phyloP scores from a whole-genome alignment of 2,797 vertebrate species.

The Phylloscopus collybita region DNA sequence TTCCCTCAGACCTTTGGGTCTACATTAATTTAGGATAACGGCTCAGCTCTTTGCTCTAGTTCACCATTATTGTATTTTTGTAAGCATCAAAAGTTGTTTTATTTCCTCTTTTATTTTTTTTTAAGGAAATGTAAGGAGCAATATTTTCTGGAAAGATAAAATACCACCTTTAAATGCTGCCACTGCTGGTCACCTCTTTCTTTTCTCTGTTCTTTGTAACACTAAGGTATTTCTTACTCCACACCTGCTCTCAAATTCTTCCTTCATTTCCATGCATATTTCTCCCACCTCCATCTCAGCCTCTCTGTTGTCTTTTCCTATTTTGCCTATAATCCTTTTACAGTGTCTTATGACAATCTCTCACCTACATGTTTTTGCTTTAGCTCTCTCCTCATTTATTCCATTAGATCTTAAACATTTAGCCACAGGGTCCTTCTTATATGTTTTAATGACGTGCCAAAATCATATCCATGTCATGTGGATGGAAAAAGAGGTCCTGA shows the following conservation, averaged over 20 bases:
- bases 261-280: not conserved
- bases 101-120: not conserved
- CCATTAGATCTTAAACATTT: not conserved
- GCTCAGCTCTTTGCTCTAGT: not conserved
- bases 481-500: not conserved
- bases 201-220: not conserved
- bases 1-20: not conserved
- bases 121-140: not conserved
- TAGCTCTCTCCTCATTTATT: not conserved
- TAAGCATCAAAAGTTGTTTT: not conserved
- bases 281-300: not conserved
- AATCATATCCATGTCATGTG: not conserved
- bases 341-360: not conserved
- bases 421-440: not conserved
- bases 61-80: not conserved
- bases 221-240: not conserved
- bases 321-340: not conserved
- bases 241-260: not conserved
- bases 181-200: not conserved
- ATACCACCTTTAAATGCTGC: not conserved
- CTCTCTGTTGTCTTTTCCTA: not conserved
- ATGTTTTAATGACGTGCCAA: not conserved
- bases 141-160: not conserved
- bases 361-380: not conserved
- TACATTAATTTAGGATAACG: not conserved